phyloP scores from a whole-genome alignment of 1,140 invertebrate genomes.

The Rhizoglyphus robini region DNA sequence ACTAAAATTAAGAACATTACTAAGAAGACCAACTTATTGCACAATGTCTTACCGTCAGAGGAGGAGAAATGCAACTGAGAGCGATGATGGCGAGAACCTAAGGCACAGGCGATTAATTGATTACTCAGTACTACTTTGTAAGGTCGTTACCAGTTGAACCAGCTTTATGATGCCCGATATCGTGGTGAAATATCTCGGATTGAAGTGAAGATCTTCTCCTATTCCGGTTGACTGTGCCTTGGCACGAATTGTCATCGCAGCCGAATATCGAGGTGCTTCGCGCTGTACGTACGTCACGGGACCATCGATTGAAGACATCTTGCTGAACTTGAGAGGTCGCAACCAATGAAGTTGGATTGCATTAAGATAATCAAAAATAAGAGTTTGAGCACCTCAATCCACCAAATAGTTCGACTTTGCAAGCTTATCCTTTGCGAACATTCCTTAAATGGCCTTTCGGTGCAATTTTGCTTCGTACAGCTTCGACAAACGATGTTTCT shows the following conservation, averaged over 20 bases:
- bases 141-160: constrained; percentile 36
- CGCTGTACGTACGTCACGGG: constrained; percentile 13
- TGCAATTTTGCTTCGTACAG: background rate
- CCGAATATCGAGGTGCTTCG: constrained; percentile 18
- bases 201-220: constrained; percentile 34
- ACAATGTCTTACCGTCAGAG: constrained; percentile 42
- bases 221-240: constrained; percentile 24
- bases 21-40: constrained; percentile 45
- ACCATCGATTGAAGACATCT: background rate
- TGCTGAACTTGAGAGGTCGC: too few species aligned
- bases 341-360: too few species aligned
- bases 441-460: background rate
- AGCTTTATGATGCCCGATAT: constrained; percentile 42
- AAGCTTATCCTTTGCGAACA: constrained; percentile 14
- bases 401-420: too few species aligned
- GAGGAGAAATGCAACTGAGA: constrained; percentile 7
- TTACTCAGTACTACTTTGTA: background rate
- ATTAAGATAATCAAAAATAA: too few species aligned
- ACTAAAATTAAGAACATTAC: constrained; percentile 60
- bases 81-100: constrained; percentile 4
- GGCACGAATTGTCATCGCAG: constrained; percentile 16
- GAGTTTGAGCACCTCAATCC: too few species aligned
- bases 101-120: background rate
- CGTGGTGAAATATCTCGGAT: constrained; percentile 38
- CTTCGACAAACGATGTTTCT: background rate